Evolutionary conservation across 2,113 vertebrate species (phyloP).

Genomic region (Istiophorus platypterus): DNA sequence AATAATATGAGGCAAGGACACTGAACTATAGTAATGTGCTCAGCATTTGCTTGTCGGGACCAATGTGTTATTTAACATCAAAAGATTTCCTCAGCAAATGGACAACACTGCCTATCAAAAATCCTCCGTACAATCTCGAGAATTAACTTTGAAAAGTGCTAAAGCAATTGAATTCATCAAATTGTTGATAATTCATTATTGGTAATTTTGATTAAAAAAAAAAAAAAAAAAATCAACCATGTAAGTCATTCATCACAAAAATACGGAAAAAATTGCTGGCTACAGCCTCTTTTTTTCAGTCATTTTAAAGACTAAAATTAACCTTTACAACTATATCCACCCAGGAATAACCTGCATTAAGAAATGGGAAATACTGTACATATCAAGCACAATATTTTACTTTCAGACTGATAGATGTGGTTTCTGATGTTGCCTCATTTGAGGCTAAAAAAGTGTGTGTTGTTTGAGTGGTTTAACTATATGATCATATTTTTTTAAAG

Average conservation of each 20-base stretch:
- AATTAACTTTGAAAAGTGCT: not conserved
- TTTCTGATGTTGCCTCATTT: not conserved
- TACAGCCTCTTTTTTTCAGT: not conserved
- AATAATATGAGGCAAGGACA: not conserved
- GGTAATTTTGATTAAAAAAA: not conserved
- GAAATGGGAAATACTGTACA: not conserved
- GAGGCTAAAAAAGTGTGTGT: not conserved
- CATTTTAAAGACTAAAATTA: not conserved
- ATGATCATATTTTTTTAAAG: not conserved
- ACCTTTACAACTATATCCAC: not conserved
- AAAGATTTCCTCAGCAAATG: not conserved
- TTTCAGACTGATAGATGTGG: slow-evolving; percentile 6
- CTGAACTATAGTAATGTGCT: not conserved
- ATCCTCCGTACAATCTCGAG: not conserved
- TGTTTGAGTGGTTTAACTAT: not conserved
- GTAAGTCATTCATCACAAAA: not conserved
- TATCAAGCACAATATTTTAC: not conserved
- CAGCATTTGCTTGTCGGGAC: not conserved
- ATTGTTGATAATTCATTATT: not conserved
- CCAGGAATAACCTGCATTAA: not conserved
- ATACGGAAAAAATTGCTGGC: not conserved
- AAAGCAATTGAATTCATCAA: too few species aligned
- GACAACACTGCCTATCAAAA: not conserved
- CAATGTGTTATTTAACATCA: not conserved
- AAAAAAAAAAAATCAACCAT: not conserved